Conservation (phyloP, 2,113 vertebrate species). For the Prochilodus magdalenae region DNA sequence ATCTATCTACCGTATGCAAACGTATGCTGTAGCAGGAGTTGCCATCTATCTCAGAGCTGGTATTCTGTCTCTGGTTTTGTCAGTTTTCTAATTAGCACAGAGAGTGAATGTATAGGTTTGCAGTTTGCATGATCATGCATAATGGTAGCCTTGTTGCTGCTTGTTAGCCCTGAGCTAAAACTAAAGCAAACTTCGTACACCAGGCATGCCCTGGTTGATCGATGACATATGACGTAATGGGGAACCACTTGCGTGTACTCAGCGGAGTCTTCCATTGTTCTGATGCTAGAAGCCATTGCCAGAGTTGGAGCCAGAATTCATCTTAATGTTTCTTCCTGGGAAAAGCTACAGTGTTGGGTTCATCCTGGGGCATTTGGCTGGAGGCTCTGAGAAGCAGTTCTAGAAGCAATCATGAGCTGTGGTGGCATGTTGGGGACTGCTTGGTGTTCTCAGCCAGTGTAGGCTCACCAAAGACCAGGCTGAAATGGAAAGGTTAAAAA, state of each 20-base stretch:
- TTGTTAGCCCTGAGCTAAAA: neutral
- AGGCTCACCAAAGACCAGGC: neutral
- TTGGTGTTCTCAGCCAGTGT: neutral
- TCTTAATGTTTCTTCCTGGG: neutral
- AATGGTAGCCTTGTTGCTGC: neutral
- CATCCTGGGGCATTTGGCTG: neutral
- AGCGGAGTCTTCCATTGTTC: neutral
- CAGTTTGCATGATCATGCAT: neutral
- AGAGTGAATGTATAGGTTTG: too few species aligned
- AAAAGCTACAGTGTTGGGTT: neutral
- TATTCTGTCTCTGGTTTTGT: too few species aligned
- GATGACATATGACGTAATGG: neutral
- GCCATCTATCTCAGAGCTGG: too few species aligned
- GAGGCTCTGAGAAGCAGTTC: neutral
- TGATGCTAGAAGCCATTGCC: neutral
- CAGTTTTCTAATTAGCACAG: too few species aligned
- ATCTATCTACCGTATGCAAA: too few species aligned
- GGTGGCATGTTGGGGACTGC: neutral
- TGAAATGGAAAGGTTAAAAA: constrained; percentile 8
- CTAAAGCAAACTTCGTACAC: neutral
- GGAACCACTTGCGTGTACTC: neutral
- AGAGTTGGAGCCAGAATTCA: neutral
- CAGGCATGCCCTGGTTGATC: neutral
- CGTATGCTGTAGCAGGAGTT: too few species aligned
- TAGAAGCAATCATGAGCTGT: neutral